Evolutionary conservation across 2,888 invertebrate species (phyloP), one percentile per base, ranked within the genome.

Genomic region (Eubasilissa splendida): DNA sequence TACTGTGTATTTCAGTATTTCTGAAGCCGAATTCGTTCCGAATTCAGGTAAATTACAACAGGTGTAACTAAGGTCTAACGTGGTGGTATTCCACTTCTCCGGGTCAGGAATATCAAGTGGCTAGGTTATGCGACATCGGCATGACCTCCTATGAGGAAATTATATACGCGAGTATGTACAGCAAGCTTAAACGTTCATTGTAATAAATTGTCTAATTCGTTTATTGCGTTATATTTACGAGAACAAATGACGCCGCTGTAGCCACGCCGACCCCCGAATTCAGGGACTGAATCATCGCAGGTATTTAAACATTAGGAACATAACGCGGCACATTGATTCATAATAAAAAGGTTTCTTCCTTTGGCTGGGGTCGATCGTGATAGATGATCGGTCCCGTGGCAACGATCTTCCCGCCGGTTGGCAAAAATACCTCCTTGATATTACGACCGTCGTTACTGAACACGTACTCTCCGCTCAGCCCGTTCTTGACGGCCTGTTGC

Each of bases 341-440:
- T 31, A 53, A 52, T 22, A 70, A 22, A 53, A 70, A 54, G 11
- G 70, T 70, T 22, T 70, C 70, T 9, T 14, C 14, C 53, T 65
- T 56, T 11, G 56, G 63, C 42, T 79, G 63, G 31, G 60, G 60
- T n/a, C 78, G 85, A 84, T 93, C 91, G 86, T 92, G 94, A 87
- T 94, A 95, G 86, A 95, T 91, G 81, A 94, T 92, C 73, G 95
- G 95, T 70, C 95, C 95, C 14, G 92, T 92, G 76, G 95, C 95
- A 53, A 95, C 94, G 79, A 95, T 86, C 88, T 91, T 93, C 82
- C 94, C 95, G 86, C 94, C 92, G 74, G 92, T 90, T 82, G 93
- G 91, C 85, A 92, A 88, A 86, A 88, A 86, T 86, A 88, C 85
- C 85, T 89, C 87, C 85, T 88, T 86, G 80, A 88, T 86, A 84